Evolutionary conservation across 30 jellyfish, hydroid and myxozoan species (phyloP).

Genomic region (Nemopilema nomurai): DNA sequence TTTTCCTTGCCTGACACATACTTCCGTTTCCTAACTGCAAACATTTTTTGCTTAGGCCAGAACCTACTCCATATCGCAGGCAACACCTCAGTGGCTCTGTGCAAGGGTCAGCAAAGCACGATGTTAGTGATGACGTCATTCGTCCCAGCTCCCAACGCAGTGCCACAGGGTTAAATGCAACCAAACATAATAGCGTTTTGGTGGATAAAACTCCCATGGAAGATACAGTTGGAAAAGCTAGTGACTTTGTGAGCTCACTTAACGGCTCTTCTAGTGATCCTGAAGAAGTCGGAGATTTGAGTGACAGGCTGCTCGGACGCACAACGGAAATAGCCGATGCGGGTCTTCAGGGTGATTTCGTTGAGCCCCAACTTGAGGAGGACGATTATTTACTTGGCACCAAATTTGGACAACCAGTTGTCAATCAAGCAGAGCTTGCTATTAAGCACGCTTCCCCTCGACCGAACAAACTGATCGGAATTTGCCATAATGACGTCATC

Average conservation of each 20-base stretch:
- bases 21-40: too few relatives aligned
- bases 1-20: too few relatives aligned
- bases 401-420: background rate
- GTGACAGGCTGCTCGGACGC: constrained; percentile 11
- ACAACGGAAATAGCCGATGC: background rate
- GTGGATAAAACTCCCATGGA: background rate
- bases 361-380: constrained; percentile 67
- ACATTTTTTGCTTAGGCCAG: constrained; percentile 23
- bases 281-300: constrained; percentile 9
- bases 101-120: background rate
- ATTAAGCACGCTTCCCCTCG: constrained; percentile 41
- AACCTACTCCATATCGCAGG: constrained; percentile 23
- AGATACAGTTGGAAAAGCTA: background rate
- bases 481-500: background rate
- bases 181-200: background rate
- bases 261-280: too few relatives aligned
- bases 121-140: background rate
- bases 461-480: constrained; percentile 35
- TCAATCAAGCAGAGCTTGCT: background rate
- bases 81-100: background rate
- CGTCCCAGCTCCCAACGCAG: background rate
- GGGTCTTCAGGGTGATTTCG: constrained; percentile 34
- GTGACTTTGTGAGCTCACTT: background rate
- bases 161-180: background rate
- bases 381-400: constrained; percentile 51